Base-by-base conservation (phyloP, 2,113 vertebrate genomes). In the Zosterops borbonicus region DNA sequence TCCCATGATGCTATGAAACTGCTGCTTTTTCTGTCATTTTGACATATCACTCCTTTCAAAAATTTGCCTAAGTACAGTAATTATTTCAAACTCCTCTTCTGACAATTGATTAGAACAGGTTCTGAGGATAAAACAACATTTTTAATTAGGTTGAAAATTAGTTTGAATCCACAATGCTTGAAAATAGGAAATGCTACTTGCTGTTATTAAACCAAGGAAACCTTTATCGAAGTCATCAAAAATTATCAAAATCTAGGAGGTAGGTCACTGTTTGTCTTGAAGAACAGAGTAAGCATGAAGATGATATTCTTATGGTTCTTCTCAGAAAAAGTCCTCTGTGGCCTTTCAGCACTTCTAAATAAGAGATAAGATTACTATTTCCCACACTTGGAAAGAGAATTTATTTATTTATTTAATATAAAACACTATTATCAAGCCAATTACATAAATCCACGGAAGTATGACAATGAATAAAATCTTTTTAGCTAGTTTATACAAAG, bases 51-150 rank as follows among this genome's bases (percentile, higher is more conserved):
- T 59, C 41, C 17, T 39, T 83, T 55, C 24, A 69, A 87, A 82
- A 69, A 49, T 92, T 94, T 85, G 31, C 37, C 11, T 44, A 79
- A 95, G 23, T 42, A 47, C 28, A 60, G 29, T 77, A 85, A 86
- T 92, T 82, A 84, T 82, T 94, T 87, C 64, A 46, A 91, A 71
- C 25, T 82, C 25, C 7, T 71, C 21, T 93, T 92, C 85, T 91
- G 75, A 91, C 74, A 83, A 65, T 85, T 79, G 41, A 85, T 92
- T 90, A 89, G 53, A 90, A 65, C 5, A 46, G 6, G 28, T 91
- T 96, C 58, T 69, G 58, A 92, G 67, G 46, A 94, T 58, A 91
- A 94, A 96, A 82, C 19, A 82, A 11, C 42, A 35, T 5, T 85
- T 94, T 91, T 77, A 76, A 94, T 87, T 82, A 73, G 12, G 58